Percentiles rank a stretch among this genome's conserved stretches.
phyloP scores from a whole-genome alignment of 2,797 vertebrate genomes.

The Florisuga fusca region DNA sequence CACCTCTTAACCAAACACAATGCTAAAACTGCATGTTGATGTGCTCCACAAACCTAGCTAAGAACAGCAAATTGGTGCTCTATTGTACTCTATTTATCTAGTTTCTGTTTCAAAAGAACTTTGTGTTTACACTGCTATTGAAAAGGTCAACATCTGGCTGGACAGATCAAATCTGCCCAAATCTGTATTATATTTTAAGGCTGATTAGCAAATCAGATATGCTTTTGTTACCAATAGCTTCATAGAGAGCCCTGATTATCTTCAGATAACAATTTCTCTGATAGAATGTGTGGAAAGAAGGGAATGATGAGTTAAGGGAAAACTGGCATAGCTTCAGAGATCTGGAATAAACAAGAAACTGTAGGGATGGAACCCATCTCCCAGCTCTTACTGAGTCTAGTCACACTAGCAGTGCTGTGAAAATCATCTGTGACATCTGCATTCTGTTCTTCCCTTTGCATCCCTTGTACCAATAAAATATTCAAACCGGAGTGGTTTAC shows the following conservation, averaged over 20 bases:
- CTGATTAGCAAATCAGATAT: not conserved
- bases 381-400: not conserved
- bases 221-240: not conserved
- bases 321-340: not conserved
- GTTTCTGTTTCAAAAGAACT: not conserved
- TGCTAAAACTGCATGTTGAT: not conserved
- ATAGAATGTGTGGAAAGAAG: not conserved
- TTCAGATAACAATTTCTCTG: not conserved
- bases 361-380: not conserved
- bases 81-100: not conserved
- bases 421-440: not conserved
- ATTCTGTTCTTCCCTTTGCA: not conserved
- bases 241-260: not conserved
- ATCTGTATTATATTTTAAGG: not conserved
- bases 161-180: not conserved
- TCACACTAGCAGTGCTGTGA: not conserved
- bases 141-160: not conserved
- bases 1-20: not conserved
- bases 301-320: not conserved
- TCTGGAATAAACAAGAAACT: not conserved
- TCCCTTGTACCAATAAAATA: not conserved
- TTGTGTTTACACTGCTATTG: not conserved
- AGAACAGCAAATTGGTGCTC: not conserved
- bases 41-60: not conserved
- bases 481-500: not conserved